Evolutionary conservation across 2,113 vertebrate species (phyloP), one percentile per base, ranked within the genome.

Genomic region (Carassius carassius): DNA sequence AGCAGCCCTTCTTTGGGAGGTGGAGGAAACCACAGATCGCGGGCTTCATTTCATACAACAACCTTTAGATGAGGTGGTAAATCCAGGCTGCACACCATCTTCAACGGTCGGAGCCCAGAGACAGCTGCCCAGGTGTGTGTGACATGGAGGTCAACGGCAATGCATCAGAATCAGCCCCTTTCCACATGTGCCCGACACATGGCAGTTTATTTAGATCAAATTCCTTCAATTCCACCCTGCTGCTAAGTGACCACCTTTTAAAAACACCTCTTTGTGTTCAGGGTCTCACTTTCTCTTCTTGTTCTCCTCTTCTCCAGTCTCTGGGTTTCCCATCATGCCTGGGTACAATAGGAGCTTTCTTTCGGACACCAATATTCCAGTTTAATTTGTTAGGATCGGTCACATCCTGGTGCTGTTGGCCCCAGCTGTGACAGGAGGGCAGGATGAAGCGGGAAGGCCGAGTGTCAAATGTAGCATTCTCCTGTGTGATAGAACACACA

Each of bases 391-490:
- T 85, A 86, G 37, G 29, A 86, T 84, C 63, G 32, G 78, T 23
- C 37, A 73, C 86, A 85, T 86, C 85, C 70, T 67, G 78, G 80
- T 77, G 88, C 80, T 85, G 81, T 82, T 87, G 86, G 75, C 86
- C 16, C 58, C 58, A 14, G 67, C 84, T 73, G 73, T 72, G 60
- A 85, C 84, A 85, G 75, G 23, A 87, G 83, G 35, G 74, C 72
- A 73, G 75, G 84, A 79, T 35, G 74, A 44, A 54, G 83, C 80
- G 25, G 87, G 81, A 89, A 74, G 41, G 2, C 62, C 1, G 19
- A 73, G 90, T 92, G 92, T 94, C 86, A 92, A 91, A 91, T 92
- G 67, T 91, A 92, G 89, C 92, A 89, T 62, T 37, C 60, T 82
- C 81, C 84, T 44, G 29, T 81, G 82, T 82, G 78, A 76, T 44